These are phyloP conservation scores for Halocynthia roretzi DNA, from an alignment of 23 tunicate species.

Conservation along the genomic window DNA sequence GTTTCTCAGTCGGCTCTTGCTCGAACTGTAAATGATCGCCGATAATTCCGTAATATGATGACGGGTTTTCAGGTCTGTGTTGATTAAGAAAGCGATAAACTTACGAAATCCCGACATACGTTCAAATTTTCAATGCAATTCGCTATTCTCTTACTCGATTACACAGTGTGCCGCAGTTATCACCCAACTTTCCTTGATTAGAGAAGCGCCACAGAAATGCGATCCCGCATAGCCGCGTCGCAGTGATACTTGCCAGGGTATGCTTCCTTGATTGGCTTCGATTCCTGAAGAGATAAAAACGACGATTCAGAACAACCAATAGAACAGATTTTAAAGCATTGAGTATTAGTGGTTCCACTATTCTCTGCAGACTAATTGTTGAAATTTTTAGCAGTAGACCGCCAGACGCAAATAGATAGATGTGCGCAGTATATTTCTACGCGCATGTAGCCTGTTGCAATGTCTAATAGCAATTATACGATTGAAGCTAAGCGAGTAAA, in stretches of 20 bases:
- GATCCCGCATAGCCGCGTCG: not conserved
- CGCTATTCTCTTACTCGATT: not conserved
- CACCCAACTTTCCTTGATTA: constrained; percentile 36
- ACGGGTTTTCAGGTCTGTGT: constrained; percentile 4
- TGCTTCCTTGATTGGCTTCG: constrained; percentile 30
- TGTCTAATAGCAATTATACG: too few species aligned
- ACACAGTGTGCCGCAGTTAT: constrained; percentile 56
- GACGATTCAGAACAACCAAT: too few species aligned
- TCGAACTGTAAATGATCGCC: constrained; percentile 12
- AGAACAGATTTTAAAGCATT: too few species aligned
- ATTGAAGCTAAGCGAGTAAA: too few species aligned
- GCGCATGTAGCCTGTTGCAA: too few species aligned
- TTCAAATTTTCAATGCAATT: not conserved
- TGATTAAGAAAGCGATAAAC: not conserved
- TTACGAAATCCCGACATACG: not conserved
- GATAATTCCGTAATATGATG: constrained; percentile 19
- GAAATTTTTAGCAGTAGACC: not conserved
- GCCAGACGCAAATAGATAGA: not conserved
- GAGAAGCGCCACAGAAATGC: constrained; percentile 39
- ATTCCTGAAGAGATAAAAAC: constrained; percentile 5
- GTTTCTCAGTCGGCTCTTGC: constrained; percentile 10
- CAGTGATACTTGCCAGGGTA: constrained; percentile 46
- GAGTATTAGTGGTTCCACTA: not conserved
- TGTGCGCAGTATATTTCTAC: too few species aligned
- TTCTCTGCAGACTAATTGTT: not conserved